phyloP scores from a whole-genome alignment of 37 sponge, comb jelly and placozoan genomes.

The Aplysina aerophoba region DNA sequence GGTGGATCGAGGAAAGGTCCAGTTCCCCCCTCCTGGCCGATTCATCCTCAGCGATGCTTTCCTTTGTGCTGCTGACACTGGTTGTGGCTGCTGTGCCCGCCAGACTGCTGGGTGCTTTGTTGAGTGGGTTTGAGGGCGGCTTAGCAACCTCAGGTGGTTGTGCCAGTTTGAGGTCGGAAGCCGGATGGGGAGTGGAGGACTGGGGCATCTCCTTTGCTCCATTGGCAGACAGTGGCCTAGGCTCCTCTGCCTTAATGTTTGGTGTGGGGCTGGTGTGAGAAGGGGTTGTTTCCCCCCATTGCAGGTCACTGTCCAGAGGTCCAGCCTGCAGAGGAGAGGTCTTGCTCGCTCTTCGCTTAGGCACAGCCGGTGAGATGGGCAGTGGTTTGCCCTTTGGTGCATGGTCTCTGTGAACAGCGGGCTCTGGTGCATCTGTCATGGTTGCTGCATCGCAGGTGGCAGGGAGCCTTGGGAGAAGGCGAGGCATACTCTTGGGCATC shows the following conservation, averaged over 20 bases:
- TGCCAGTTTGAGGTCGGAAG: too few relatives aligned
- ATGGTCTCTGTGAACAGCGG: background rate
- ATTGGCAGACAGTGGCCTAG: too few relatives aligned
- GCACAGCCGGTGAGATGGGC: background rate
- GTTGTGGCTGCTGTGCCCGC: background rate
- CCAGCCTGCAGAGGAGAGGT: conserved; percentile 27
- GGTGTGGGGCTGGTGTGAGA: too few relatives aligned
- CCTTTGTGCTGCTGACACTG: background rate
- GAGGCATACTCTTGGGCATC: conserved; percentile 36
- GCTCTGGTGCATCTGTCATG: background rate
- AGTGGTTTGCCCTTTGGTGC: background rate
- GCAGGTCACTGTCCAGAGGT: conserved; percentile 10
- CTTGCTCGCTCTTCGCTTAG: background rate
- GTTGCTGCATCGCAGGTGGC: background rate
- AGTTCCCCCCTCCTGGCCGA: background rate
- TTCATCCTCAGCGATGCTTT: background rate
- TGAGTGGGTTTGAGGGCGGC: background rate
- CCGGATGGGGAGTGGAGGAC: too few relatives aligned
- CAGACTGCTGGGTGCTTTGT: background rate
- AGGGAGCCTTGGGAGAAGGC: background rate
- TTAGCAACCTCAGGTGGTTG: too few relatives aligned
- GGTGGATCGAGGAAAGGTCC: too few relatives aligned
- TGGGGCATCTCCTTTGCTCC: too few relatives aligned
- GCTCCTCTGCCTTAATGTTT: too few relatives aligned
- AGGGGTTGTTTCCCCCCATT: background rate